A percentile compares a stretch with the other conserved stretches of the same genome.
phyloP scores from a whole-genome alignment of 2,888 invertebrate genomes.

The Sycophila texana region DNA sequence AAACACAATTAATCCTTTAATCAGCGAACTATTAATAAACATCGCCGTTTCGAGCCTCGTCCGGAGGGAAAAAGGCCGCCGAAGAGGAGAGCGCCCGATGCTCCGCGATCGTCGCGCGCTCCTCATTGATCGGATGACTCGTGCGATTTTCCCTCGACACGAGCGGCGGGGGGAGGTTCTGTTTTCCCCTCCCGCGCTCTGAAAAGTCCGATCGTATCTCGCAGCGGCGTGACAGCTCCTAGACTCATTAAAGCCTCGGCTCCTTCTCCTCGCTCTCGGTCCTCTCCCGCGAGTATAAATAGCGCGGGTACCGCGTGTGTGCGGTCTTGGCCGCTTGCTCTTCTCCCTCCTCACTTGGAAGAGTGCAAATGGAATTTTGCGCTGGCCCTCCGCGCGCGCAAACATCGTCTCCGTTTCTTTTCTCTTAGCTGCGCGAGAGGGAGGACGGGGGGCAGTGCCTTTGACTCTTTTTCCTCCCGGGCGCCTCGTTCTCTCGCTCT shows the following conservation, averaged over 20 bases:
- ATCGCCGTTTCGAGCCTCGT: neutral
- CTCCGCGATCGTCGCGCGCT: slow-evolving; percentile 19
- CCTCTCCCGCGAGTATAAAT: slow-evolving; percentile 53
- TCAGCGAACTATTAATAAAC: slow-evolving; percentile 37
- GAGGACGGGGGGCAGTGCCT: neutral
- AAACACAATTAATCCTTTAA: slow-evolving; percentile 31
- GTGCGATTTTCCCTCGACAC: slow-evolving; percentile 23
- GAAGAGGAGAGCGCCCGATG: neutral
- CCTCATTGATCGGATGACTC: slow-evolving; percentile 50
- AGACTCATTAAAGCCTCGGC: slow-evolving; percentile 70
- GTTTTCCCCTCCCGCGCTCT: slow-evolving; percentile 13
- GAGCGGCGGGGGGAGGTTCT: slow-evolving; percentile 8
- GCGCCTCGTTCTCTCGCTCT: slow-evolving; percentile 11
- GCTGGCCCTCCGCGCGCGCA: slow-evolving; percentile 32
- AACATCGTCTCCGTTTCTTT: slow-evolving; percentile 38
- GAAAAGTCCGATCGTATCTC: slow-evolving; percentile 68
- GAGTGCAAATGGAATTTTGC: slow-evolving; percentile 53
- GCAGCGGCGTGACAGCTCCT: slow-evolving; percentile 70
- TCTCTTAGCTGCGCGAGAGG: neutral
- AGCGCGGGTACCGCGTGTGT: slow-evolving; percentile 15
- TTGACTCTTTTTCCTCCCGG: slow-evolving; percentile 39
- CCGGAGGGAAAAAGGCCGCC: neutral
- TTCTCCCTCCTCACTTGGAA: neutral
- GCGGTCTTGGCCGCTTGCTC: slow-evolving; percentile 15
- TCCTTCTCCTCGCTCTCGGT: slow-evolving; percentile 61